phyloP scores from a whole-genome alignment of 2,888 invertebrate species.

The Caenorhabditis virilis region DNA sequence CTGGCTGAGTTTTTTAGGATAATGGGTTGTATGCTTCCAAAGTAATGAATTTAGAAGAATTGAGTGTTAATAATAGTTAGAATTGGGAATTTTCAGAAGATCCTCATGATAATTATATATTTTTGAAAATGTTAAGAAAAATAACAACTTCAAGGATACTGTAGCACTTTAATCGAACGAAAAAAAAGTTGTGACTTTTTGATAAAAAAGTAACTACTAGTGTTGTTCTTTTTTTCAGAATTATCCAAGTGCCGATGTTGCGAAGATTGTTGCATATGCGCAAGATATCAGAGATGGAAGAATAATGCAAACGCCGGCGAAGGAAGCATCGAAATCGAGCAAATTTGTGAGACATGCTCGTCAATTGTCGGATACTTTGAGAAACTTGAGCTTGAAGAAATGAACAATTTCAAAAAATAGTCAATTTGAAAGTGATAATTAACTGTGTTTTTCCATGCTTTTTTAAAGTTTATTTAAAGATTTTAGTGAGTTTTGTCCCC shows the following conservation, averaged over 20 bases:
- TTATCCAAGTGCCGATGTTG: conserved; percentile 57
- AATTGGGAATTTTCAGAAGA: too few species aligned
- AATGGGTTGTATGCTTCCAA: too few species aligned
- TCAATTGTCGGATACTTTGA: conserved; percentile 35
- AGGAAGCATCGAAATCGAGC: conserved; percentile 23
- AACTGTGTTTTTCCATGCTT: too few species aligned
- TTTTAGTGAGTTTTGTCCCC: background rate
- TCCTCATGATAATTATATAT: too few species aligned
- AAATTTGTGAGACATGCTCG: conserved; percentile 29
- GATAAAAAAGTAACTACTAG: background rate
- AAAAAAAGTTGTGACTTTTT: too few species aligned
- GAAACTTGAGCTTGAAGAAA: too few species aligned
- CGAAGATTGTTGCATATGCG: conserved; percentile 49
- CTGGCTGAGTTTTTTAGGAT: too few species aligned
- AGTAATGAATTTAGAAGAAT: too few species aligned
- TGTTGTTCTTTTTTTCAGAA: conserved; percentile 43
- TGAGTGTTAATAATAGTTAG: too few species aligned
- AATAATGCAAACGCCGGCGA: background rate
- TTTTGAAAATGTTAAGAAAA: conserved; percentile 1
- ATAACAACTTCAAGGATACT: background rate
- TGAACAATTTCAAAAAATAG: conserved; percentile 29
- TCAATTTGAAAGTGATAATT: background rate
- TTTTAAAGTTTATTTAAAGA: background rate
- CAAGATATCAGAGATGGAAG: conserved; percentile 51
- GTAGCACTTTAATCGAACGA: too few species aligned